Conservation (phyloP, 2,113 vertebrate species). For the Scophthalmus maximus region DNA sequence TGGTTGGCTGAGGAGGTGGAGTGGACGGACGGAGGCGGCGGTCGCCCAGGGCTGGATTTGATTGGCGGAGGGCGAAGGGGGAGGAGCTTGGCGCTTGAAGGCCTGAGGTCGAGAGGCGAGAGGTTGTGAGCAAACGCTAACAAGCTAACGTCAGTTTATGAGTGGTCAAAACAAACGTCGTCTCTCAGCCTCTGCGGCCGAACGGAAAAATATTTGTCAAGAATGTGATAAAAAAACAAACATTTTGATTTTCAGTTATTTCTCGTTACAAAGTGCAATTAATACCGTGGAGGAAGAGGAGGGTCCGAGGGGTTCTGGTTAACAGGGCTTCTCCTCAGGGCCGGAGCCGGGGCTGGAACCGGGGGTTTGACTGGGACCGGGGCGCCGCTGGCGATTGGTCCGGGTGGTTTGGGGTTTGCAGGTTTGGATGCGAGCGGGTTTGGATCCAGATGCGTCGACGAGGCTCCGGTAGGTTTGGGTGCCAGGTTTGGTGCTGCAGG, state of each 20-base stretch:
- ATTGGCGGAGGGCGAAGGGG: conserved; percentile 85
- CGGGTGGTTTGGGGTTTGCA: conserved; percentile 45
- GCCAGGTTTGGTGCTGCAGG: conserved; percentile 45
- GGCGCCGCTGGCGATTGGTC: background rate
- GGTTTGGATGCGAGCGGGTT: conserved; percentile 54
- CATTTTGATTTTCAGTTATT: too few species aligned
- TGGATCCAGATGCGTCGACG: conserved; percentile 4
- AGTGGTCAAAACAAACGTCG: too few species aligned
- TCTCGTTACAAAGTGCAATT: too few species aligned
- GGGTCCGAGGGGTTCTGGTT: conserved; percentile 47
- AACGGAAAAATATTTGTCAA: too few species aligned
- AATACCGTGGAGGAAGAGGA: conserved; percentile 69
- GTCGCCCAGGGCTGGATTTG: conserved; percentile 87
- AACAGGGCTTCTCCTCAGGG: conserved; percentile 51
- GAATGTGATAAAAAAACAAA: too few species aligned
- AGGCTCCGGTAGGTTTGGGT: conserved; percentile 31
- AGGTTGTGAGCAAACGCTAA: too few species aligned
- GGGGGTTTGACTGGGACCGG: conserved; percentile 9
- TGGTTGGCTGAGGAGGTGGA: conserved; percentile 61
- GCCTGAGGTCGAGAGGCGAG: conserved; percentile 41
- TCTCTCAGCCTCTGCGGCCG: too few species aligned
- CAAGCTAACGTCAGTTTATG: too few species aligned
- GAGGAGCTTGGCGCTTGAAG: conserved; percentile 64
- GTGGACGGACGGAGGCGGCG: conserved; percentile 86
- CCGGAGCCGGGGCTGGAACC: conserved; percentile 21